Conservation (phyloP, 2,113 vertebrate genomes). For the Ondatra zibethicus region DNA sequence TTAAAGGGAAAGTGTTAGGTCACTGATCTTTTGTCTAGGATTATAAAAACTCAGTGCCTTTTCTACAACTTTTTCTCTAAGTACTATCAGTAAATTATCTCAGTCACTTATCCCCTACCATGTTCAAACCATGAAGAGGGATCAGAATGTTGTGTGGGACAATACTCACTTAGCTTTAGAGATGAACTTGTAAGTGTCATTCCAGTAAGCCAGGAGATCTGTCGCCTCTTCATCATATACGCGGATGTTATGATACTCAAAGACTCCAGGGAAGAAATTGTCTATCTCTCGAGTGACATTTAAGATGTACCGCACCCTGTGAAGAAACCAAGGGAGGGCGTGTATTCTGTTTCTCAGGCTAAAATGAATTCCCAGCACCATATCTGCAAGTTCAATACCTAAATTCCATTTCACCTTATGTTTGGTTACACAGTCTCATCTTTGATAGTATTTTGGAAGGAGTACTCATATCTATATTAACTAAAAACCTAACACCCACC, state of each 20-base stretch:
- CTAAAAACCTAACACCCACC: not conserved
- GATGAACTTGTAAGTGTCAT: conserved; percentile 99
- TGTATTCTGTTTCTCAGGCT: not conserved
- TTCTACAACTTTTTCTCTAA: not conserved
- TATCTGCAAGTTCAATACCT: conserved; percentile 42
- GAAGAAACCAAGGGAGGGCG: conserved; percentile 54
- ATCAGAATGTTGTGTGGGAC: not conserved
- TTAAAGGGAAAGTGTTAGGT: conserved; percentile 50
- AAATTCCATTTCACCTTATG: conserved; percentile 45
- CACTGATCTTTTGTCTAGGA: not conserved
- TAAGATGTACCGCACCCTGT: conserved; percentile 95
- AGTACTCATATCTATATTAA: not conserved
- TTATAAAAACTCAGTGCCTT: not conserved
- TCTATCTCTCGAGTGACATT: conserved; percentile 99
- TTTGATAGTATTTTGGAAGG: conserved; percentile 39
- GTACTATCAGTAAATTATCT: not conserved
- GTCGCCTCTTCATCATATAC: conserved; percentile 99
- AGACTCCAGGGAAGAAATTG: conserved; percentile 98
- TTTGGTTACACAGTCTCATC: not conserved
- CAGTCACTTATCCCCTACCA: not conserved
- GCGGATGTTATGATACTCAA: conserved; percentile 98
- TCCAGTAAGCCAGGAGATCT: conserved; percentile 98
- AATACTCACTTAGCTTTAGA: conserved; percentile 96
- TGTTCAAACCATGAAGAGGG: not conserved
- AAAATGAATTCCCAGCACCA: conserved; percentile 21